Conservation (phyloP, 2,113 vertebrate species). For the Gymnocephalus cernua region DNA sequence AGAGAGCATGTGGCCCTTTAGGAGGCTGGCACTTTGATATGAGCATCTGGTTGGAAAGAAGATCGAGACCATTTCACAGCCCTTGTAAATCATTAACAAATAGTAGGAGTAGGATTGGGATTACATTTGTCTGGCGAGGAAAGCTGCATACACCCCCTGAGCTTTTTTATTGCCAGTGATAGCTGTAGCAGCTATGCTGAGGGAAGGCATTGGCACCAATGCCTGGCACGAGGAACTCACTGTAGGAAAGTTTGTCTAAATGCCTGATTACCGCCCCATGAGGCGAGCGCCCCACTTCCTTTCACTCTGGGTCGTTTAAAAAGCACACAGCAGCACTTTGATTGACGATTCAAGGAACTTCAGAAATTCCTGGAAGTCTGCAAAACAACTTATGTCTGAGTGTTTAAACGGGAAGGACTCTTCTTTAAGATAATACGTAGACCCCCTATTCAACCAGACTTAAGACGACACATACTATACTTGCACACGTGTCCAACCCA, state of each 20-base stretch:
- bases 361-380: constrained; percentile 61
- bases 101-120: constrained; percentile 2
- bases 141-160: constrained; percentile 3
- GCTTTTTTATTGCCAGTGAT: constrained; percentile 10
- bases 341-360: constrained; percentile 54
- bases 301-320: constrained; percentile 31
- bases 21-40: not conserved
- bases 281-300: constrained; percentile 40
- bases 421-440: constrained; percentile 2
- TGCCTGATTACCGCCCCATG: constrained; percentile 39
- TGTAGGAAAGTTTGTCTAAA: constrained; percentile 39
- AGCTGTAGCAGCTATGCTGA: constrained; percentile 21
- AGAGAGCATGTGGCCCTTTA: constrained; percentile 14
- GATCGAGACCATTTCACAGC: constrained; percentile 11
- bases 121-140: not conserved
- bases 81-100: constrained; percentile 34
- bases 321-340: constrained; percentile 36
- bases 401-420: constrained; percentile 4
- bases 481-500: not conserved
- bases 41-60: constrained; percentile 25
- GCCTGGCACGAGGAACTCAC: constrained; percentile 24
- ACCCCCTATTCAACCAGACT: not conserved
- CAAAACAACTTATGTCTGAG: constrained; percentile 36
- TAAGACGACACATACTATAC: not conserved
- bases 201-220: constrained; percentile 8